Evolutionary conservation across 1,140 invertebrate species (phyloP), one percentile per base, ranked within the genome.

Genomic region (Drosophila ohnishii): DNA sequence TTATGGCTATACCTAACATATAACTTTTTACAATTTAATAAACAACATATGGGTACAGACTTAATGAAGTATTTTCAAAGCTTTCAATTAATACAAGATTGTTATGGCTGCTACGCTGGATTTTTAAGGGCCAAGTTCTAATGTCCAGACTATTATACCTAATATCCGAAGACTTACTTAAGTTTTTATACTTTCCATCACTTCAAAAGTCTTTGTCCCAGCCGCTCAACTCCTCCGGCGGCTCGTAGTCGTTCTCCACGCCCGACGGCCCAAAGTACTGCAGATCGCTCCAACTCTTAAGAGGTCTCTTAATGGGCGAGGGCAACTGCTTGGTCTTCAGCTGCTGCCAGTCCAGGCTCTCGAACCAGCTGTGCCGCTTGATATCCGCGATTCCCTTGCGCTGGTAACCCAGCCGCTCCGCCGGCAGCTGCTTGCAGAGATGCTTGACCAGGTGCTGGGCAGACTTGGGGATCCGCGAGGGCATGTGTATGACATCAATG

Each of bases 291-390:
- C 94, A 92, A 75, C 92, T 92, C 48, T 92, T 92, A 72, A 98
- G 95, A 53, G 95, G 94, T 55, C 97, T 96, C 56, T 96, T 93
- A 28, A 98, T 95, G 0, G 97, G 97, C 9, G 90, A 90, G 61
- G 95, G 94, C 44, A 98, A 80, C 35, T 94, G 95, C 69, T 95
- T 92, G 57, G 94, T 93, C 25, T 94, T 92, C 19, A 99, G 92
- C 11, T 95, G 95, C 74, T 96, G 95, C 97, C 98, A 99, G 89
- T 99, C 97, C 88, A 99, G 97, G 51, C 96, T 97, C 81, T 96
- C 94, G 92, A 98, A 99, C 97, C 97, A 99, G 78, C 96, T 96
- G 92, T 99, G 97, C 90, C 96, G 96, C 83, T 97, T 95, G 56
- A 99, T 97, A 90, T 99, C 98, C 61, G 95, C 94, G 22, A 99